These are phyloP conservation scores for Phortica okadai DNA, from an alignment of 2,888 invertebrate genomes.

Conservation along the genomic window DNA sequence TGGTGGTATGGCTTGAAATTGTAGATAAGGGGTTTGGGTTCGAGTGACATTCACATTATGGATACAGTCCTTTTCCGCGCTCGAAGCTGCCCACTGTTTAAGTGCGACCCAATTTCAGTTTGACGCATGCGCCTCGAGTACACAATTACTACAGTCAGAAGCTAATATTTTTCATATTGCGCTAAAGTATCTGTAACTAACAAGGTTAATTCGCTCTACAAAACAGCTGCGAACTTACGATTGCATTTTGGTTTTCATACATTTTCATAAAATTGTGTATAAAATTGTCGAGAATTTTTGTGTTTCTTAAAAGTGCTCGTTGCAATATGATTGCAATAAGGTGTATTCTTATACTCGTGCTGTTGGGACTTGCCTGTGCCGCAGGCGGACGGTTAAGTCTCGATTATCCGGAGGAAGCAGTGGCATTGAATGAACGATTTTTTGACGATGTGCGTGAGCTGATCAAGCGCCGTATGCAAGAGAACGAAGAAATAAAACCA, in stretches of 20 bases:
- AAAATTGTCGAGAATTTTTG: neutral
- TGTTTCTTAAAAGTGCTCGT: neutral
- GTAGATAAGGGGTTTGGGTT: no score
- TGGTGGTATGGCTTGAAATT: no score
- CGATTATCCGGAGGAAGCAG: conserved; percentile 46
- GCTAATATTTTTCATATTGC: neutral
- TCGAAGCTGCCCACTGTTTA: neutral
- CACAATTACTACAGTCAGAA: neutral
- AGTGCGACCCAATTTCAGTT: neutral
- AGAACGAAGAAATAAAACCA: conserved; percentile 67
- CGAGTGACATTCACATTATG: no score
- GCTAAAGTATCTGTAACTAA: neutral
- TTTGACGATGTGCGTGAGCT: conserved; percentile 79
- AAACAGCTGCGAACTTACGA: neutral
- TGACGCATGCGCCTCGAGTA: neutral
- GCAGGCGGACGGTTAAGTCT: conserved; percentile 47
- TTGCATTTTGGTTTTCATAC: neutral
- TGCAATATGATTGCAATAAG: neutral
- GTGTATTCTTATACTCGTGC: neutral
- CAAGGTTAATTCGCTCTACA: neutral
- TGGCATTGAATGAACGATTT: conserved; percentile 75
- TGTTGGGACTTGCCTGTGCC: neutral
- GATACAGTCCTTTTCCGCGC: neutral
- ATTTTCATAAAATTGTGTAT: neutral
- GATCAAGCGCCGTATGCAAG: conserved; percentile 76